A percentile compares a stretch with the other conserved stretches of the same genome.
phyloP scores from a whole-genome alignment of 1,140 invertebrate species.

The Papilio dardanus region DNA sequence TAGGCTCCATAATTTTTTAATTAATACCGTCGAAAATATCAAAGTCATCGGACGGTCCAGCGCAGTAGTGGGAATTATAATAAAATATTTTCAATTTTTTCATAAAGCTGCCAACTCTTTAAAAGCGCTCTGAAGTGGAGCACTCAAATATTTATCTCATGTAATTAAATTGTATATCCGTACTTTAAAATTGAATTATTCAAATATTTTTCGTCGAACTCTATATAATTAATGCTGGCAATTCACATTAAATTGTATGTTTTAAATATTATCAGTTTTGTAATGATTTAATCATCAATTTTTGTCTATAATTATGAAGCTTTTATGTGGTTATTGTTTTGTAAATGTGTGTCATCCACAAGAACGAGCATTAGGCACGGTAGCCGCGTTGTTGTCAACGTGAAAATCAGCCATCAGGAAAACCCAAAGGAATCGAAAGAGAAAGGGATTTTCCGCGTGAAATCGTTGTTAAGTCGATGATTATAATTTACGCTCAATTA shows the following conservation, averaged over 20 bases:
- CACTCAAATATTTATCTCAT: slow-evolving; percentile 20
- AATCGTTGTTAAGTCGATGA: slow-evolving; percentile 50
- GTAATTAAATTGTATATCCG: slow-evolving; percentile 30
- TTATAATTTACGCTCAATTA: slow-evolving; percentile 40
- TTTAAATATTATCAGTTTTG: not conserved
- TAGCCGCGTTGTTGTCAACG: slow-evolving; percentile 50
- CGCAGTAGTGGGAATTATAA: slow-evolving; percentile 68
- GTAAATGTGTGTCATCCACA: slow-evolving; percentile 64
- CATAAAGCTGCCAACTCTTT: slow-evolving; percentile 44
- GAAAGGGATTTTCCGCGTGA: slow-evolving; percentile 63
- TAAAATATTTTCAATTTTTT: slow-evolving; percentile 58
- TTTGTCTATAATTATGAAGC: not conserved
- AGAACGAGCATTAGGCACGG: slow-evolving; percentile 44
- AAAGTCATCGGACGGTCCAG: slow-evolving; percentile 70
- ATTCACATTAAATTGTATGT: slow-evolving; percentile 21
- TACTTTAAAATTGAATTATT: slow-evolving; percentile 21
- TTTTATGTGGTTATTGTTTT: slow-evolving; percentile 60
- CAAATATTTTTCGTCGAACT: slow-evolving; percentile 4
- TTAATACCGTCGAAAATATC: slow-evolving; percentile 78
- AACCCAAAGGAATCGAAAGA: slow-evolving; percentile 62
- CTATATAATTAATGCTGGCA: not conserved
- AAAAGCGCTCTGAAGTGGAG: slow-evolving; percentile 40
- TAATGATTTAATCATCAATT: slow-evolving; percentile 29
- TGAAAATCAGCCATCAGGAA: slow-evolving; percentile 66
- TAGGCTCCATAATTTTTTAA: slow-evolving; percentile 81